These are phyloP conservation scores for Gasteruption jaculator DNA, from an alignment of 2,888 invertebrate species.

Conservation along the genomic window DNA sequence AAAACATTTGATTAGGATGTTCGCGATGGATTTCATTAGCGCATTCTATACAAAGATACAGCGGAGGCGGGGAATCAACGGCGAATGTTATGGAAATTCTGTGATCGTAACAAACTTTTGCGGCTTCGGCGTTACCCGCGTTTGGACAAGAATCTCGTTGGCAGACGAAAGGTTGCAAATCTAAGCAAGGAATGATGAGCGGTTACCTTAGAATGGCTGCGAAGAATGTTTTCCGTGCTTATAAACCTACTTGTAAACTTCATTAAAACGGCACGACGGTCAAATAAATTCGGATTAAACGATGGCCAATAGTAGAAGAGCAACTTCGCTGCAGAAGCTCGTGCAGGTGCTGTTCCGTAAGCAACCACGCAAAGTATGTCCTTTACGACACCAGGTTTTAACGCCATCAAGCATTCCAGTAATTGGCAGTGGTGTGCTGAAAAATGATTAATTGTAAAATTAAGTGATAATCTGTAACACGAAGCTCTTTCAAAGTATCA, in stretches of 20 bases:
- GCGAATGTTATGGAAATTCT: conserved; percentile 84
- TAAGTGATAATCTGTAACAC: background rate
- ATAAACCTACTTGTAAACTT: conserved; percentile 84
- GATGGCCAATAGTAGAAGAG: conserved; percentile 99
- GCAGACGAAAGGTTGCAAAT: conserved; percentile 77
- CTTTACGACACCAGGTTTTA: conserved; percentile 85
- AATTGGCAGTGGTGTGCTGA: conserved; percentile 94
- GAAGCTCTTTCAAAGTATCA: background rate
- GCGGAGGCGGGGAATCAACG: conserved; percentile 85
- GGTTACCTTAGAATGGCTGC: too few relatives aligned
- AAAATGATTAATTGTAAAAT: too few relatives aligned
- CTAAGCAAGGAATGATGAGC: conserved; percentile 33
- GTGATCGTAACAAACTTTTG: conserved; percentile 93
- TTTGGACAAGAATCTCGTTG: conserved; percentile 90
- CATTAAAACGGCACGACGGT: conserved; percentile 80
- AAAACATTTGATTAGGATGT: conserved; percentile 79
- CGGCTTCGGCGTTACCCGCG: conserved; percentile 79
- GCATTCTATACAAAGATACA: conserved; percentile 95
- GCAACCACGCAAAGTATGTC: conserved; percentile 95
- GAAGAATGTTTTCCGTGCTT: background rate
- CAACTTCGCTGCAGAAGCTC: conserved; percentile 93
- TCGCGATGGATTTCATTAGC: conserved; percentile 88
- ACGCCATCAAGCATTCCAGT: conserved; percentile 91
- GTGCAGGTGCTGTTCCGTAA: conserved; percentile 89
- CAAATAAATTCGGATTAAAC: conserved; percentile 89